Evolutionary conservation across 2,113 vertebrate genomes (phyloP).

Genomic region (Colistium nudipinnis): DNA sequence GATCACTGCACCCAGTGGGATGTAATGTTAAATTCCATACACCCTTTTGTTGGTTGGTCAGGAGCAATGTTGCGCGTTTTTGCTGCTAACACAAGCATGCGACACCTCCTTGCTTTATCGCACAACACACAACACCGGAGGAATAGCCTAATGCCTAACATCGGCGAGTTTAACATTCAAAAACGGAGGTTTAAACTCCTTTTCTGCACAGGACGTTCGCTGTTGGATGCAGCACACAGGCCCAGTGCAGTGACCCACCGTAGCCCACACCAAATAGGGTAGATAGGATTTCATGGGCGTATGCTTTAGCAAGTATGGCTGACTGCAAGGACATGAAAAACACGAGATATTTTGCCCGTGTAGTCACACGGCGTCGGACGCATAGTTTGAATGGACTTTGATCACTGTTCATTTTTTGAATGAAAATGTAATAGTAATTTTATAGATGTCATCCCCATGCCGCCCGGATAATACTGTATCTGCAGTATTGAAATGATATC

Average conservation of each 20-base stretch:
- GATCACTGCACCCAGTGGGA: background rate
- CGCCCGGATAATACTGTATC: background rate
- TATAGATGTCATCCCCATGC: background rate
- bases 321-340: slow-evolving; percentile 72
- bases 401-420: slow-evolving; percentile 3
- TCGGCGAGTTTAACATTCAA: slow-evolving; percentile 30
- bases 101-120: slow-evolving; percentile 42
- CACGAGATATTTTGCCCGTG: slow-evolving; percentile 46
- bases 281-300: slow-evolving; percentile 83
- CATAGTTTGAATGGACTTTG: background rate
- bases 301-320: slow-evolving; percentile 77
- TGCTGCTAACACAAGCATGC: slow-evolving; percentile 41
- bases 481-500: background rate
- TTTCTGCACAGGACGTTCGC: slow-evolving; percentile 6
- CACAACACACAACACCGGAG: slow-evolving; percentile 41
- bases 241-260: slow-evolving; percentile 50
- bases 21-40: background rate
- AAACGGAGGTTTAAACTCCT: slow-evolving; percentile 5
- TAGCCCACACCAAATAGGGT: slow-evolving; percentile 53
- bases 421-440: background rate
- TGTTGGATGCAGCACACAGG: slow-evolving; percentile 30
- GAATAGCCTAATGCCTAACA: slow-evolving; percentile 62
- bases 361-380: slow-evolving; percentile 14
- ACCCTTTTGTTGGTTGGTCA: background rate
- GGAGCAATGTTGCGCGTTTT: slow-evolving; percentile 33